Percentiles rank a stretch among this genome's conserved stretches.
Conservation (phyloP, 2,888 invertebrate genomes). For the Odontocolon sp. region DNA sequence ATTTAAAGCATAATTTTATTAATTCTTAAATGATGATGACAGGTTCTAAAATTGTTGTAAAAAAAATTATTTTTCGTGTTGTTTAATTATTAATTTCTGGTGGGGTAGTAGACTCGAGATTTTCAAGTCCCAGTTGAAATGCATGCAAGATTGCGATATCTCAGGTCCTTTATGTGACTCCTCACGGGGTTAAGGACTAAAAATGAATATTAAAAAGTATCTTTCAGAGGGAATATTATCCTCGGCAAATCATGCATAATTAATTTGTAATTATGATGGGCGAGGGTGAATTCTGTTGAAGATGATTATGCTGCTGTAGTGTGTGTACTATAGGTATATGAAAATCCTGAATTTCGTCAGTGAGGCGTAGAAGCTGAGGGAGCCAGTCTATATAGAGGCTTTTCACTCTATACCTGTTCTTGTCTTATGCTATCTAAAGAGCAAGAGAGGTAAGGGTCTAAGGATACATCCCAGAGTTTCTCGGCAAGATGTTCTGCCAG, state of each 20-base stretch:
- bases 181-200: too few species aligned
- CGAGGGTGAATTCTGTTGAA: constrained; percentile 18
- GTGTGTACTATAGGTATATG: constrained; percentile 3
- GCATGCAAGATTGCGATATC: too few species aligned
- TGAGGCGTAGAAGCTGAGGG: constrained; percentile 20
- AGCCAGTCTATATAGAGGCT: constrained; percentile 1
- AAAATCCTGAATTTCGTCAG: constrained; percentile 34
- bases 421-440: constrained; percentile 9
- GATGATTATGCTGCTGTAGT: background rate
- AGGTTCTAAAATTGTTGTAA: too few species aligned
- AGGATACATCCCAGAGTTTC: constrained; percentile 24
- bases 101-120: too few species aligned
- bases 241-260: constrained; percentile 32
- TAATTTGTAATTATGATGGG: constrained; percentile 40
- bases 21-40: too few species aligned
- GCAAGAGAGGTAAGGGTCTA: constrained; percentile 8
- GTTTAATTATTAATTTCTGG: too few species aligned
- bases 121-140: too few species aligned
- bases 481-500: constrained; percentile 30
- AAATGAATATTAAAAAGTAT: constrained; percentile 10
- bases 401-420: constrained; percentile 5
- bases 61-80: too few species aligned
- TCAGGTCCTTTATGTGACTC: too few species aligned
- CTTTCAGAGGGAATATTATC: constrained; percentile 14
- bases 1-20: too few species aligned